A percentile compares a stretch with the other conserved stretches of the same genome.
Conservation (phyloP, 37 sponge, comb jelly and placozoan species). For the Haliclona indistincta region DNA sequence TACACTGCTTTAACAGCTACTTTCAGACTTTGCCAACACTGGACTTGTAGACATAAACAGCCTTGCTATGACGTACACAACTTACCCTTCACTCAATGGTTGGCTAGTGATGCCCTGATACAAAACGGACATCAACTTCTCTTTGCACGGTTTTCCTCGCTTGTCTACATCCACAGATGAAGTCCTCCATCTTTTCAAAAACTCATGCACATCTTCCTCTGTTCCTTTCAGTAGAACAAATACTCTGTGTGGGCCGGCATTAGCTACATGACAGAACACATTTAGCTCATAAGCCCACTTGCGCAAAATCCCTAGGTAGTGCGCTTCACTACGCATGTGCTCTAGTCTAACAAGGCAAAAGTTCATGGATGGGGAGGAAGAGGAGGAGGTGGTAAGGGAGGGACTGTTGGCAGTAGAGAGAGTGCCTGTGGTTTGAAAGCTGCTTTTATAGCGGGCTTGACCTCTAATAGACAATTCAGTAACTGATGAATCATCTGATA, state of each 20-base stretch:
- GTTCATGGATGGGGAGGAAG: not conserved
- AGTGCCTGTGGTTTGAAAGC: too few relatives aligned
- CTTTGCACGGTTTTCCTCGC: constrained; percentile 61
- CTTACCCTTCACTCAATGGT: too few relatives aligned
- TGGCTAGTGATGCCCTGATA: too few relatives aligned
- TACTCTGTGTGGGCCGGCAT: constrained; percentile 7
- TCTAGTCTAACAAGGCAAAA: constrained; percentile 38
- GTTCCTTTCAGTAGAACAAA: constrained; percentile 33
- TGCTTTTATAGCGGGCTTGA: too few relatives aligned
- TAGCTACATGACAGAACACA: constrained; percentile 8
- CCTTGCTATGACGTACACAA: too few relatives aligned
- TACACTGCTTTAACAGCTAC: too few relatives aligned
- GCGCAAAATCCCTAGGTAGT: constrained; percentile 32
- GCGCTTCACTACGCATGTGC: constrained; percentile 53
- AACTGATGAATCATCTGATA: too few relatives aligned
- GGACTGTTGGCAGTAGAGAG: too few relatives aligned
- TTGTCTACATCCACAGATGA: constrained; percentile 54
- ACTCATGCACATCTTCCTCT: not conserved
- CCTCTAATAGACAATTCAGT: too few relatives aligned
- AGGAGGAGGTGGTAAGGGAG: too few relatives aligned
- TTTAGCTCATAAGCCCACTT: constrained; percentile 35
- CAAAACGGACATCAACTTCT: constrained; percentile 55
- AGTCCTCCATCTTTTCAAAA: constrained; percentile 43
- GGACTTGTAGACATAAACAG: too few relatives aligned
- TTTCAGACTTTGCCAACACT: too few relatives aligned